These are phyloP conservation scores for Callinectes sapidus DNA, from an alignment of 2,888 invertebrate species.

Conservation along the genomic window DNA sequence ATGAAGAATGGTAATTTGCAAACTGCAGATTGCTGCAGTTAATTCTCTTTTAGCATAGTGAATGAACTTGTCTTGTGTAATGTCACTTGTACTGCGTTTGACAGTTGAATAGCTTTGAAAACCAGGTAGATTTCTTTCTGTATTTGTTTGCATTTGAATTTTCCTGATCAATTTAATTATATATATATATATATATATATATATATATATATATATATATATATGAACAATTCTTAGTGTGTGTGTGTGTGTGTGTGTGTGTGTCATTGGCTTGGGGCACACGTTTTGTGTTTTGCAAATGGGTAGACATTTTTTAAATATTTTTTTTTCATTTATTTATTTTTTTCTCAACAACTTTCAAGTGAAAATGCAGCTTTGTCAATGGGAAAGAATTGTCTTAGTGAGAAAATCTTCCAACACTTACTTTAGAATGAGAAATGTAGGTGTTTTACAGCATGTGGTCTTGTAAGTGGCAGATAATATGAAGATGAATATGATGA, in stretches of 20 bases:
- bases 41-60: background rate
- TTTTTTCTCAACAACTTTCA: no score
- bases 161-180: background rate
- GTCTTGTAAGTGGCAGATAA: background rate
- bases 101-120: background rate
- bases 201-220: no score
- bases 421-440: background rate
- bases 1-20: background rate
- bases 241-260: background rate
- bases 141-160: background rate
- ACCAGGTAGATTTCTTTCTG: background rate
- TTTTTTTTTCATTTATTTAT: no score
- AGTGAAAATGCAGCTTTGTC: no score
- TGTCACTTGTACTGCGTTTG: background rate
- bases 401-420: background rate
- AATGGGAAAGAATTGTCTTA: background rate
- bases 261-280: no score
- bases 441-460: background rate
- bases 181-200: background rate
- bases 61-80: background rate
- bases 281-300: no score
- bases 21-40: background rate
- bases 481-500: background rate
- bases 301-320: no score
- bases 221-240: no score